Percentiles rank a stretch among this genome's conserved stretches.
phyloP scores from a whole-genome alignment of 2,113 vertebrate species.

The Brienomyrus brachyistius region DNA sequence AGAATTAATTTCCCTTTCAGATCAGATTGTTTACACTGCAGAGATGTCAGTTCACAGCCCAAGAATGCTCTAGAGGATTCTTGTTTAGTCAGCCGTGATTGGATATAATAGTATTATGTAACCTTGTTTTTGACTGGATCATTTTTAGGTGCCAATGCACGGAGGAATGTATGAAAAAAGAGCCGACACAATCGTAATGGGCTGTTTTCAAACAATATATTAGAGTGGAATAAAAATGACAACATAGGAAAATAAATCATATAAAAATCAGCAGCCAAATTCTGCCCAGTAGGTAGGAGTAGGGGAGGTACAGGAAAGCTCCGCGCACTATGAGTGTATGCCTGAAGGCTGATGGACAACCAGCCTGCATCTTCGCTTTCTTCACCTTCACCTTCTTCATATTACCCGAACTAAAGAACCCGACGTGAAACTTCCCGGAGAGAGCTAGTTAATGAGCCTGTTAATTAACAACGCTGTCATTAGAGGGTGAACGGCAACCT shows the following conservation, averaged over 20 bases:
- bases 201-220: constrained; percentile 44
- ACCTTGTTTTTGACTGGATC: constrained; percentile 5
- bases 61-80: not conserved
- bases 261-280: constrained; percentile 47
- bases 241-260: constrained; percentile 49
- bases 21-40: not conserved
- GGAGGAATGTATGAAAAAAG: not conserved
- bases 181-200: constrained; percentile 17
- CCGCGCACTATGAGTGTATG: constrained; percentile 37
- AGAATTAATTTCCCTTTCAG: not conserved
- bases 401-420: constrained; percentile 38
- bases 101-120: not conserved
- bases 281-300: constrained; percentile 25
- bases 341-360: not conserved
- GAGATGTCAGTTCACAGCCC: not conserved
- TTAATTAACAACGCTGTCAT: not conserved
- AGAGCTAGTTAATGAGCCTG: not conserved
- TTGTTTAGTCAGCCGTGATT: not conserved
- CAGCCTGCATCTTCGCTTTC: constrained; percentile 37
- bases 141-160: not conserved
- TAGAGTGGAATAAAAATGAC: constrained; percentile 50
- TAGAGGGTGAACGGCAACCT: not conserved
- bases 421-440: not conserved
- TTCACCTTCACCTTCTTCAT: constrained; percentile 32
- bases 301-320: constrained; percentile 35